A percentile compares a stretch with the other conserved stretches of the same genome.
Conservation (phyloP, 2,888 invertebrate genomes). For the Folsomia candida region DNA sequence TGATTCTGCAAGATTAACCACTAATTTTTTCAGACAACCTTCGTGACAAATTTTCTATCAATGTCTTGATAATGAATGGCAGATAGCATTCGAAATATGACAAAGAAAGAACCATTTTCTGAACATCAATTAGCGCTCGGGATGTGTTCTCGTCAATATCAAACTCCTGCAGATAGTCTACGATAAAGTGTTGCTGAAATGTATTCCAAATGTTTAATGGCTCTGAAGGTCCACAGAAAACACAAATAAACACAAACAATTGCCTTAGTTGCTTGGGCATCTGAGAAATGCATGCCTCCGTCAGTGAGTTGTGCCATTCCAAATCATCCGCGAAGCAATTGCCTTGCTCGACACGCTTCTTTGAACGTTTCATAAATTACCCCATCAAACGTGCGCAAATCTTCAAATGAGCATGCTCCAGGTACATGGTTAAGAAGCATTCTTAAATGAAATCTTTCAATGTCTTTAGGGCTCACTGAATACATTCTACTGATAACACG, state of each 20-base stretch:
- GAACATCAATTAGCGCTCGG: slow-evolving; percentile 34
- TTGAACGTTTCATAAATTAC: slow-evolving; percentile 41
- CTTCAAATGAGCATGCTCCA: slow-evolving; percentile 40
- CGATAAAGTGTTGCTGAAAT: slow-evolving; percentile 36
- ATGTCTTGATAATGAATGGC: too few relatives aligned
- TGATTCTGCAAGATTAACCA: too few relatives aligned
- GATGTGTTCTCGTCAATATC: slow-evolving; percentile 39
- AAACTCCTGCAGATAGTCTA: slow-evolving; percentile 22
- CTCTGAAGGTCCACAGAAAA: slow-evolving; percentile 40
- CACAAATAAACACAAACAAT: slow-evolving; percentile 44
- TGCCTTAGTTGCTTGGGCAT: slow-evolving; percentile 50
- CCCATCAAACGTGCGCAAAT: slow-evolving; percentile 41
- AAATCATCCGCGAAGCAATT: slow-evolving; percentile 49
- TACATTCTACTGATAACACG: slow-evolving; percentile 49
- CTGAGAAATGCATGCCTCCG: slow-evolving; percentile 46
- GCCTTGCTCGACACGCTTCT: slow-evolving; percentile 35
- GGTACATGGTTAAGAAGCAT: slow-evolving; percentile 35
- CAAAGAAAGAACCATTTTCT: too few relatives aligned
- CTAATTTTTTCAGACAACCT: too few relatives aligned
- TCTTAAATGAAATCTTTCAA: slow-evolving; percentile 48
- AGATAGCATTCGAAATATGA: too few relatives aligned
- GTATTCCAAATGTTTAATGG: slow-evolving; percentile 49
- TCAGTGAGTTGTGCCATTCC: slow-evolving; percentile 46
- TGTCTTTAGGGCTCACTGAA: slow-evolving; percentile 44
- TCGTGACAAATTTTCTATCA: too few relatives aligned